Evolutionary conservation across 2,797 vertebrate species (phyloP).

Genomic region (Squalus acanthias): DNA sequence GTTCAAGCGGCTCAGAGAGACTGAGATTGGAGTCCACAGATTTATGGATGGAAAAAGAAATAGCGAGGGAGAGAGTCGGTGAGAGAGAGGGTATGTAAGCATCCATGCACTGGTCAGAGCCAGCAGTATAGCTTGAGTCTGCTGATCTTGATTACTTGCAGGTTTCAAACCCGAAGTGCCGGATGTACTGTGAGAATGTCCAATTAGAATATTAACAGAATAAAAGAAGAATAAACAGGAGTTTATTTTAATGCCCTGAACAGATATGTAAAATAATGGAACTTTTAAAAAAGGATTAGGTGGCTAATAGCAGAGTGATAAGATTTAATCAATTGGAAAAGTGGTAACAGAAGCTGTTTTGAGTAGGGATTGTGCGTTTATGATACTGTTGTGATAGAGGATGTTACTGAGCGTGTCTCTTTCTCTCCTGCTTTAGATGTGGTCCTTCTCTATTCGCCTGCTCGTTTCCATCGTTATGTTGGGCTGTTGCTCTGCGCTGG

Average conservation of each 20-base stretch:
- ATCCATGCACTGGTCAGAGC: not conserved
- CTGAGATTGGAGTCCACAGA: not conserved
- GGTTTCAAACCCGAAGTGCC: not conserved
- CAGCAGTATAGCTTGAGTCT: not conserved
- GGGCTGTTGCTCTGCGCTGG: not conserved
- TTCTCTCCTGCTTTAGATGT: conserved; percentile 1
- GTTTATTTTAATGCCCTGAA: not conserved
- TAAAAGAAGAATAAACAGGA: not conserved
- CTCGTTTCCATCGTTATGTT: not conserved
- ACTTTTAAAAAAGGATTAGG: no score
- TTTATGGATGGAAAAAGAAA: not conserved
- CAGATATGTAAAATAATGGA: not conserved
- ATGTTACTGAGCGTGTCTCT: not conserved
- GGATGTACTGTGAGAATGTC: not conserved
- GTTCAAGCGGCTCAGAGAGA: not conserved
- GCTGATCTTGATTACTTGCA: not conserved
- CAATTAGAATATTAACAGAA: not conserved
- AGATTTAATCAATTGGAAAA: not conserved
- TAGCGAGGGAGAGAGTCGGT: not conserved
- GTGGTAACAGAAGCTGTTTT: not conserved
- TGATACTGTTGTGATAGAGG: not conserved
- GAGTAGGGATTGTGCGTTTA: not conserved
- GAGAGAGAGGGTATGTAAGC: not conserved
- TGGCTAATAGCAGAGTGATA: not conserved
- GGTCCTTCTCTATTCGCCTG: not conserved